These are phyloP conservation scores for Smithornis capensis DNA, from an alignment of 2,113 vertebrate genomes.

Conservation along the genomic window DNA sequence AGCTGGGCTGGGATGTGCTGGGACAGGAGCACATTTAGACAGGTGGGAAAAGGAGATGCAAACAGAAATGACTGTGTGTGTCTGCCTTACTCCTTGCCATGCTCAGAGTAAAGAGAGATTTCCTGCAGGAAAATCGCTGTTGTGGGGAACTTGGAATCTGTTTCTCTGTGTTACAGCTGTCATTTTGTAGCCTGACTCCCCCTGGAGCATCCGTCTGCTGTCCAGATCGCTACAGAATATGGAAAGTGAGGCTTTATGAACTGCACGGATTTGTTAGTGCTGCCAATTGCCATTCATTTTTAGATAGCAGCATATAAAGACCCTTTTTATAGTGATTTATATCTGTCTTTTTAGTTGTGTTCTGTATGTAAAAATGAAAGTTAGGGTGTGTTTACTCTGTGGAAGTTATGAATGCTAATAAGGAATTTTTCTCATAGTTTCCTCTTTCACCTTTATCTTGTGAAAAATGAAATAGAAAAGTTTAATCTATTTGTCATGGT, in stretches of 20 bases:
- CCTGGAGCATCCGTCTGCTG: not conserved
- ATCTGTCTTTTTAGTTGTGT: not conserved
- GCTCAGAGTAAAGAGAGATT: not conserved
- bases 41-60: not conserved
- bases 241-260: not conserved
- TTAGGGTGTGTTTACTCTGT: not conserved
- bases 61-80: not conserved
- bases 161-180: not conserved
- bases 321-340: fast-evolving
- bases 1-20: not conserved
- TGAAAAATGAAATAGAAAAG: not conserved
- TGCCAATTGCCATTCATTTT: not conserved
- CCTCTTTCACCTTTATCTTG: not conserved
- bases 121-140: fast-evolving
- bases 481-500: not conserved
- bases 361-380: fast-evolving
- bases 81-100: not conserved
- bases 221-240: not conserved
- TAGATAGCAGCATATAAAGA: not conserved
- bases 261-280: not conserved
- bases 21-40: not conserved
- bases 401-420: not conserved
- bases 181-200: not conserved
- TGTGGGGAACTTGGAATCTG: not conserved
- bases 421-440: fast-evolving